These are phyloP conservation scores for Melinopterus prodromus DNA, from an alignment of 2,888 invertebrate species.

Conservation along the genomic window DNA sequence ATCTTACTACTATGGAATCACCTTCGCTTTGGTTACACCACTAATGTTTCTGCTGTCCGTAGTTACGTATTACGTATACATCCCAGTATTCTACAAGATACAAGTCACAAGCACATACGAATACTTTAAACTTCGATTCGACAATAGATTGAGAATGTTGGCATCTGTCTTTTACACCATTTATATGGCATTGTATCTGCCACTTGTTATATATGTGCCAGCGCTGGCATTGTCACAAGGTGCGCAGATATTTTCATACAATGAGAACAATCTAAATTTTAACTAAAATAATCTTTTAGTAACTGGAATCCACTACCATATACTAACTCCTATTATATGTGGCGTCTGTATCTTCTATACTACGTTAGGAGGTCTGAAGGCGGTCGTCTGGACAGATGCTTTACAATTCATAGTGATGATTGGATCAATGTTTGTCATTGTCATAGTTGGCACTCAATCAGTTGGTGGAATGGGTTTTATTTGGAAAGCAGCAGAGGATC, in stretches of 20 bases:
- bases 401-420: constrained; percentile 67
- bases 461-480: constrained; percentile 67
- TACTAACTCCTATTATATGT: constrained; percentile 73
- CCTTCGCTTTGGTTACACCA: constrained; percentile 63
- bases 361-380: constrained; percentile 73
- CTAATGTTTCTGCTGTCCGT: constrained; percentile 55
- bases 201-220: constrained; percentile 76
- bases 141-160: constrained; percentile 66
- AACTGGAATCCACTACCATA: constrained; percentile 71
- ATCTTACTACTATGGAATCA: constrained; percentile 75
- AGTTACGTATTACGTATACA: constrained; percentile 57
- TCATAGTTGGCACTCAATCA: constrained; percentile 65
- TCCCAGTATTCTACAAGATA: constrained; percentile 73
- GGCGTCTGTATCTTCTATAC: constrained; percentile 80
- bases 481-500: constrained; percentile 65
- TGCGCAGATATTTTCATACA: constrained; percentile 48
- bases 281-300: constrained; percentile 61
- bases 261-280: background rate
- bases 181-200: constrained; percentile 67
- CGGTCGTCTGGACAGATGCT: constrained; percentile 72
- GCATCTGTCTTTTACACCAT: constrained; percentile 69
- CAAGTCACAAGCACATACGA: constrained; percentile 76
- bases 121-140: constrained; percentile 72
- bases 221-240: constrained; percentile 75
- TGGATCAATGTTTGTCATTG: constrained; percentile 65